Base-by-base conservation (phyloP, 2,797 vertebrate genomes). In the Fratercula arctica region DNA sequence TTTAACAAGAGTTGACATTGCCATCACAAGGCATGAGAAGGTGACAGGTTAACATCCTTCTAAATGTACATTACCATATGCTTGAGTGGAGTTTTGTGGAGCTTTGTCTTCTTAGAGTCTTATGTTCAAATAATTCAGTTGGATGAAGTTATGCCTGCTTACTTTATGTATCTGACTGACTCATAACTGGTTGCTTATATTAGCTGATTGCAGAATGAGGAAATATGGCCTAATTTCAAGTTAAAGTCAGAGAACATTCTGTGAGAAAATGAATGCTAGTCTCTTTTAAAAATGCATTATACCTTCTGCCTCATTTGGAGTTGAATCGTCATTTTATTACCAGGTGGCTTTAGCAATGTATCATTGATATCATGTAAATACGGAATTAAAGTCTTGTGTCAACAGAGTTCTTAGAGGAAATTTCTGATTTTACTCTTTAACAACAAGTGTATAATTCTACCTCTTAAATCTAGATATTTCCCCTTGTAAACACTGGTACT, bases 41-140 rank as follows among this genome's bases (percentile, higher is more conserved):
- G 82, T 16, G 21, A 86, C 46, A 95, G 61, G 82, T 80, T 89
- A 86, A 87, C 60, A n/a, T 60, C 41, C 18, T 90, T 90, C 46
- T 93, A n/a, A 82, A 83, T 57, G 45, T 39, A 51, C 57, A 45
- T 91, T 87, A 20, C 31, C 54, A 46, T 56, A 74, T 66, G 75
- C 73, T 88, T 39, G 16, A 95, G 46, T 33, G 79, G 85, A 96
- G 41, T 43, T 94, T 51, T 72, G 78, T 77, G 88, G 88, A 92
- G 39, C 29, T 92, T 56, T 64, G 63, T 80, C 39, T 63, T 72
- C 35, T 91, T 90, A 79, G 69, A 85, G 29, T 74, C 59, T 78
- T 81, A 77, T 24, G 35, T 89, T 92, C 60, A 92, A 51, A n/a
- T 41, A 78, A 35, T 60, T 59, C 68, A 45, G 10, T 25, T 63